Base-by-base conservation (phyloP, 2,113 vertebrate genomes). In the Alces alces region DNA sequence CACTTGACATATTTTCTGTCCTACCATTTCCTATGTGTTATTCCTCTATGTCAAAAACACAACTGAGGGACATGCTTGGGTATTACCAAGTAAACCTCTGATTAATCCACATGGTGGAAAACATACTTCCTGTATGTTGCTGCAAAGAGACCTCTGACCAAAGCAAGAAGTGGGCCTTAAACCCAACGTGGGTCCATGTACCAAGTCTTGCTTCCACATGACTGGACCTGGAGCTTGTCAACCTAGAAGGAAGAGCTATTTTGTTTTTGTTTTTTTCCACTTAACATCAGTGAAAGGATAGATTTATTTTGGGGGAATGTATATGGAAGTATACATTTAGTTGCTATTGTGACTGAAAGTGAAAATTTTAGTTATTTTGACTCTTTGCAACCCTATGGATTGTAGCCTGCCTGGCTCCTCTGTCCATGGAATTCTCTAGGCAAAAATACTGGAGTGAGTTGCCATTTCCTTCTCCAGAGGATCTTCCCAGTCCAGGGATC, bases 201-300 rank as follows among this genome's bases (percentile, higher is more conserved):
- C 19, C 33, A 28, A 57, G 5, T 60, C 7, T 64, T 6, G 25
- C 5, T 36, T 15, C 7, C 5, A 6, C 0, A 6, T 7, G 9
- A 50, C 1, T 39, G 13, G 10, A 19, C 1, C 3, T 94, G 7
- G 39, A 94, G 33, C 11, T 88, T 85, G 10, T 95, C 58, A 54
- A 43, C 3, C 0, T 5, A 85, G 25, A 76, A 28, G 17, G 58
- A 89, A 12, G 9, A 39, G 5, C 8, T 93, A 14, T 43, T 73
- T 73, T 70, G n/a, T 70, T 70, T 39, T 70, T 23, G 19, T 23
- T 70, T 70, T 36, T 13, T 23, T 39, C 66, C 39, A 3, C n/a
- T 70, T 23, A n/a, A n/a, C n/a, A 70, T 70, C 66, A 70, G n/a
- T 70, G 66, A 47, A 82, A 86, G 14, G 33, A 92, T 52, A 52